Conservation (phyloP, 2,113 vertebrate species). For the Trogon surrucura region DNA sequence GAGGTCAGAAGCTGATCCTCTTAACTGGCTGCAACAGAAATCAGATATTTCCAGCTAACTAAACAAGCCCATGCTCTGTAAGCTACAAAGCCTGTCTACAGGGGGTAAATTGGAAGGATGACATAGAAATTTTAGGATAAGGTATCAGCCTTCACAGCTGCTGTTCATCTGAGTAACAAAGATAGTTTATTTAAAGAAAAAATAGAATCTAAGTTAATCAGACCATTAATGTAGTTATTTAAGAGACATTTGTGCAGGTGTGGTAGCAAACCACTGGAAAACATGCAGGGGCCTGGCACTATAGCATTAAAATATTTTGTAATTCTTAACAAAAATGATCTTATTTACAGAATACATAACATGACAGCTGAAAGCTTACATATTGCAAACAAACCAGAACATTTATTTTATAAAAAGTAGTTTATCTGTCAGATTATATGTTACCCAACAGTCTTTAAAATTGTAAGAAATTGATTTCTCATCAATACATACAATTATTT, state of each 20-base stretch:
- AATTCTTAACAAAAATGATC: neutral
- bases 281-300: neutral
- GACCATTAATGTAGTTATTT: neutral
- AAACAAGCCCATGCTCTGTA: neutral
- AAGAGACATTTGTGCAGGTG: neutral
- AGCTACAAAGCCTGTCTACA: neutral
- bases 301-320: neutral
- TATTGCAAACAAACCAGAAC: neutral
- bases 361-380: neutral
- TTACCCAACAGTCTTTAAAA: neutral
- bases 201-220: neutral
- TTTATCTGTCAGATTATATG: neutral
- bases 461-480: neutral
- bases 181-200: too few species aligned
- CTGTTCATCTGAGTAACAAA: neutral
- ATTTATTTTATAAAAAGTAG: neutral
- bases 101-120: neutral
- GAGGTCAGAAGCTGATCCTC: neutral
- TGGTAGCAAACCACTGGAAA: neutral
- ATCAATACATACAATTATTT: neutral
- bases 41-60: neutral
- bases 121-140: neutral
- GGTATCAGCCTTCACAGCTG: neutral
- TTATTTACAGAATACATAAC: neutral
- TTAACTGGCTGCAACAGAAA: neutral